Percentiles rank a stretch among this genome's conserved stretches.
Evolutionary conservation across 2,113 vertebrate genomes (phyloP).

Genomic region (Hymenochirus boettgeri): DNA sequence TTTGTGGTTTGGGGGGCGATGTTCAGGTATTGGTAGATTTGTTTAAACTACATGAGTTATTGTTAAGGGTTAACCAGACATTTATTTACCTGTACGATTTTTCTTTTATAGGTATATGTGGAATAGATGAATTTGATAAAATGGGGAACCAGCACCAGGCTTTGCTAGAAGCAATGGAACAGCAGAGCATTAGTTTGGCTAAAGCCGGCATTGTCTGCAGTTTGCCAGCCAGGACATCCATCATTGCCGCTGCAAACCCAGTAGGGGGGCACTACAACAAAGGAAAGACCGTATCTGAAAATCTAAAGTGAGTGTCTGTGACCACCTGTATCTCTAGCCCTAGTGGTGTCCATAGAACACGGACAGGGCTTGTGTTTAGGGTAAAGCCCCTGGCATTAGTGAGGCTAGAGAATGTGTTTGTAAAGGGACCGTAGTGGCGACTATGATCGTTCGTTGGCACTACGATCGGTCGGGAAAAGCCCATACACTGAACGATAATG

Average conservation of each 20-base stretch:
- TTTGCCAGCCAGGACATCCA: constrained; percentile 88
- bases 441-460: too few relatives aligned
- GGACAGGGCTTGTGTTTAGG: too few relatives aligned
- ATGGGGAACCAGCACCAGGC: constrained; percentile 94
- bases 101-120: constrained; percentile 78
- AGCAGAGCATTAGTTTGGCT: constrained; percentile 94
- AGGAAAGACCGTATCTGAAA: constrained; percentile 93
- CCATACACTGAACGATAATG: too few relatives aligned
- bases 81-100: neutral
- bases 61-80: too few relatives aligned
- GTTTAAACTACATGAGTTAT: neutral
- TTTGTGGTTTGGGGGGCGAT: too few relatives aligned
- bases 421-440: too few relatives aligned
- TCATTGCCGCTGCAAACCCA: constrained; percentile 92
- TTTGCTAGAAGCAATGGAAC: constrained; percentile 94
- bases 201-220: constrained; percentile 95
- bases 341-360: too few relatives aligned
- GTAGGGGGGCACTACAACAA: constrained; percentile 94
- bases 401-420: too few relatives aligned
- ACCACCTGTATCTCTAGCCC: too few relatives aligned
- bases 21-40: neutral
- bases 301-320: constrained; percentile 82
- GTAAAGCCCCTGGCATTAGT: too few relatives aligned
- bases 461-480: too few relatives aligned
- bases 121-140: constrained; percentile 98